Percentiles rank a stretch among this genome's conserved stretches.
Evolutionary conservation across 2,113 vertebrate species (phyloP).

Genomic region (Zosterops borbonicus): DNA sequence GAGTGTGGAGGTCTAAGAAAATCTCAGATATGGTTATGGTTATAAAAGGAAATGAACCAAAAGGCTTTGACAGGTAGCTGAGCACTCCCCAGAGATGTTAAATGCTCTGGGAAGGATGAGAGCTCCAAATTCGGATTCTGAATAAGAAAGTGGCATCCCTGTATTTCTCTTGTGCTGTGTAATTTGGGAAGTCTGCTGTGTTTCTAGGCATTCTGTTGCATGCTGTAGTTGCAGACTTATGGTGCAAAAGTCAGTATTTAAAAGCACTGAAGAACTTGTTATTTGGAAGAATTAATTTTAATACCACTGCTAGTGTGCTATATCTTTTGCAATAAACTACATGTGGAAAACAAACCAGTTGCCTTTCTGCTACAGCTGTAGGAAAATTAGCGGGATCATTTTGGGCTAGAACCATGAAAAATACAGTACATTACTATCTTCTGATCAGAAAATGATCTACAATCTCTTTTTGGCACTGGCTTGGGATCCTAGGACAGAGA

Average conservation of each 20-base stretch:
- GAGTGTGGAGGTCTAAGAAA: background rate
- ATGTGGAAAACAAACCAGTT: background rate
- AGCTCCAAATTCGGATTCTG: background rate
- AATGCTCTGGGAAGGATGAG: background rate
- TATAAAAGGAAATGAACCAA: background rate
- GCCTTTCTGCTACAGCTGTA: background rate
- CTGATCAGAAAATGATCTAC: background rate
- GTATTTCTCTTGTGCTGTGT: background rate
- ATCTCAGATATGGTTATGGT: background rate
- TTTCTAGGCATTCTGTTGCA: background rate
- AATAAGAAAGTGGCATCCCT: background rate
- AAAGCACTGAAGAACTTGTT: background rate
- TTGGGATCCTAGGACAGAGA: background rate
- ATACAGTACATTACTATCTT: background rate
- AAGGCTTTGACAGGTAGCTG: background rate
- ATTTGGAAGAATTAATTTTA: background rate
- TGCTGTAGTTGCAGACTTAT: background rate
- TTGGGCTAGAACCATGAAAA: background rate
- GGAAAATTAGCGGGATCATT: background rate
- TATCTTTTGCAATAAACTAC: background rate
- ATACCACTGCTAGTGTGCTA: background rate
- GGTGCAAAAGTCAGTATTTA: background rate
- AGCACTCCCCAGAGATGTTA: background rate
- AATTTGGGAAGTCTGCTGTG: background rate
- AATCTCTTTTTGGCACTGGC: background rate